Evolutionary conservation across 2,797 vertebrate species (phyloP), one percentile per base, ranked within the genome.

Genomic region (Pteropus rufus): DNA sequence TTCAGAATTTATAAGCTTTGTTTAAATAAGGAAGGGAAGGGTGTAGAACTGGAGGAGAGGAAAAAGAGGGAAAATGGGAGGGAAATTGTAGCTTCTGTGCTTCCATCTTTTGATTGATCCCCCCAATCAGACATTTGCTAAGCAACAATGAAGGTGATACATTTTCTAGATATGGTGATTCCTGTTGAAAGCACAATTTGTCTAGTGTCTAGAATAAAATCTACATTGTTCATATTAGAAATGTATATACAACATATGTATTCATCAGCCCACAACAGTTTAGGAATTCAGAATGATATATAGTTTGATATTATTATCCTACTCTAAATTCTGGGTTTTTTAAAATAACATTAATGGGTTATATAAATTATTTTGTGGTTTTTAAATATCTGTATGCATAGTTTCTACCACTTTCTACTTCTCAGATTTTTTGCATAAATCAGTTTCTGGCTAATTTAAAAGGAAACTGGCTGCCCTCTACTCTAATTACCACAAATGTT

Each of bases 381-480:
- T 67, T 65, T 70, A 44, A 41, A 67, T 83, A 41, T 23, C 24
- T 36, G 6, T 58, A 19, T 58, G 44, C 36, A 19, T 58, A 19
- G 52, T 80, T 76, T 95, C 84, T 87, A 46, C 69, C 75, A 91
- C 90, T 62, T 72, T n/a, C 75, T 86, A 36, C 79, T 76, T 93
- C 41, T 54, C 83, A 92, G 70, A 77, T 80, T 89, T 65, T 96
- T 54, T 70, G 34, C 58, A 91, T 87, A 54, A 89, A 67, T 93
- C 84, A 72, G 46, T 90, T 56, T 52, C 56, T 64, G 67, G 18
- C 31, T 83, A 87, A 58, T n/a, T 82, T 94, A 76, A 83, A 80
- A 92, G 67, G 76, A 75, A 11, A 56, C 64, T 65, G 23, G 9
- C 77, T 86, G 31, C 29, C 49, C 76, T 79, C 24, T 49, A 58